Base-by-base conservation (phyloP, 2,797 vertebrate species). In the Poeciliopsis infans region DNA sequence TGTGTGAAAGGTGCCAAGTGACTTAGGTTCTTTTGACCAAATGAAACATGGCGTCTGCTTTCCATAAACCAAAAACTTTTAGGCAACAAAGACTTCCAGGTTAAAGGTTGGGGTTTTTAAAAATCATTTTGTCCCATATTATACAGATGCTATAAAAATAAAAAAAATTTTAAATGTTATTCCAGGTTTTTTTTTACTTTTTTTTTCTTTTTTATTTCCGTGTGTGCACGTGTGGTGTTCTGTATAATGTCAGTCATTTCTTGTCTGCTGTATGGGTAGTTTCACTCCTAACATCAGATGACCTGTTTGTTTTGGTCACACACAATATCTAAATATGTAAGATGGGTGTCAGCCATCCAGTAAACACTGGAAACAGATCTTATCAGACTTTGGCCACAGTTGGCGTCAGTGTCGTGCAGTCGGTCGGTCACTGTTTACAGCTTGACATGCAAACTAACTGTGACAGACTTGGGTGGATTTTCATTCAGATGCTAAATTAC, bases 351-450 rank as follows among this genome's bases (percentile, higher is more conserved):
- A 43, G 75, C 72, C 78, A 81, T 72, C 43, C 11, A 4, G 28
- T 83, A 81, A 77, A 85, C 83, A 82, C 77, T 74, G 79, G 69
- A 75, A 53, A 51, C 86, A 82, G 85, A 84, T 85, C 83, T 77
- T 79, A 77, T 83, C 85, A 53, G 76, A 69, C 75, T 55, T 78
- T 82, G 83, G 75, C 75, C 71, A 13, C 33, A 18, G 70, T 83
- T 64, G 74, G 79, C 79, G 69, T 59, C 49, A 39, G 51, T 84
- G 64, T 72, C 39, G 69, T 83, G 82, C 80, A 51, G 68, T 51
- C 57, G 36, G 51, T 57, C 36, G 78, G 28, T 74, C 61, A n/a
- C 46, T 86, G 83, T 90, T 88, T 91, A 83, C 3, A 83, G 51
- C 47, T 18, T 59, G 76, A 80, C 83, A 78, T 71, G 87, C 81